phyloP scores from a whole-genome alignment of 1,140 invertebrate species.

The Mactra quadrangularis region DNA sequence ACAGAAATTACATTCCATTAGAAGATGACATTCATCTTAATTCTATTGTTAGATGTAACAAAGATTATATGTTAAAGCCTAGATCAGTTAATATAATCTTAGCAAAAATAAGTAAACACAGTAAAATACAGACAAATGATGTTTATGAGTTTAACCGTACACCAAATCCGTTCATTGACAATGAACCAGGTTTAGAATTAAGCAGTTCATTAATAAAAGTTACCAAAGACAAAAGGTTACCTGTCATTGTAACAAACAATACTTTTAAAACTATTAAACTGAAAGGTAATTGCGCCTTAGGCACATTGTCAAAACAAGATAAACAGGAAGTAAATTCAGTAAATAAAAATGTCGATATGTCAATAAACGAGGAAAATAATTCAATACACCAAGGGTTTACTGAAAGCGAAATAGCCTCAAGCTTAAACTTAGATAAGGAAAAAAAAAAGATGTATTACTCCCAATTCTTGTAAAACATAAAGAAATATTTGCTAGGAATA shows the following conservation, averaged over 20 bases:
- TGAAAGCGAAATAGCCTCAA: background rate
- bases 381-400: background rate
- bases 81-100: background rate
- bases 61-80: background rate
- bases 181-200: background rate
- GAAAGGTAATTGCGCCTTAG: no score
- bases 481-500: background rate
- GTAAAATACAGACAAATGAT: no score
- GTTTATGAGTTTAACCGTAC: background rate
- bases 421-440: no score
- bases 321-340: background rate
- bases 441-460: background rate
- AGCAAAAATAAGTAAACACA: slow-evolving; percentile 6
- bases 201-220: no score
- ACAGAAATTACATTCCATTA: background rate
- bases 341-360: background rate
- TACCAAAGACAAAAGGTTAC: no score
- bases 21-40: slow-evolving; percentile 3
- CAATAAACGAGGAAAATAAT: background rate
- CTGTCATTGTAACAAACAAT: no score
- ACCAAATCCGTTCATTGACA: background rate
- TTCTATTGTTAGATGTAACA: background rate
- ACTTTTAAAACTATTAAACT: no score
- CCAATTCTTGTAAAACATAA: background rate
- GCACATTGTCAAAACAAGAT: background rate